Evolutionary conservation across 2,797 vertebrate species (phyloP).

Genomic region (Characodon lateralis): DNA sequence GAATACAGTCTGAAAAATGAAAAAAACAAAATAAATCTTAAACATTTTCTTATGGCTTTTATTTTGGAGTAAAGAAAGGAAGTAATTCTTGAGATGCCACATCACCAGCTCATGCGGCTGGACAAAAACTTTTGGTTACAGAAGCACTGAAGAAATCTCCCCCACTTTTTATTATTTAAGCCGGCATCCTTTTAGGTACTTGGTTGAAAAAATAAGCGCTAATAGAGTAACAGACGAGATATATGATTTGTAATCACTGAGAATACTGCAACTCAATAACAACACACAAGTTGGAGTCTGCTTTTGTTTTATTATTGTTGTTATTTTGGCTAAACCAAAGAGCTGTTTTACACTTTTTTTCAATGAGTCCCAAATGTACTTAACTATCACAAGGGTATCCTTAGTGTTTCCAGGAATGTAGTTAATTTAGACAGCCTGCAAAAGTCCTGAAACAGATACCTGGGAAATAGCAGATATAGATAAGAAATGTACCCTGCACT

Average conservation of each 20-base stretch:
- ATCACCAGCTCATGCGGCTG: background rate
- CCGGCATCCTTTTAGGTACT: background rate
- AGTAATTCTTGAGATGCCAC: background rate
- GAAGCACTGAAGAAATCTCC: background rate
- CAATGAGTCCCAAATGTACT: background rate
- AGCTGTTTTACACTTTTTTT: background rate
- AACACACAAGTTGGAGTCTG: background rate
- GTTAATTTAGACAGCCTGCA: background rate
- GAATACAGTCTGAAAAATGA: background rate
- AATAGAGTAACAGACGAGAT: too few species aligned
- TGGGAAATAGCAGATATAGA: too few species aligned
- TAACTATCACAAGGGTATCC: background rate
- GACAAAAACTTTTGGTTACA: background rate
- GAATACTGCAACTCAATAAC: background rate
- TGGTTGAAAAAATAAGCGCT: background rate
- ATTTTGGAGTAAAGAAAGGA: background rate
- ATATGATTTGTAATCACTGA: background rate
- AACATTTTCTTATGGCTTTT: background rate
- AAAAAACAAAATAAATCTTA: background rate
- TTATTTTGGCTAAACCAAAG: background rate
- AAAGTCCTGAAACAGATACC: background rate
- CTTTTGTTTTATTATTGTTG: background rate
- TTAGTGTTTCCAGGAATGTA: background rate
- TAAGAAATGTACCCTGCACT: background rate
- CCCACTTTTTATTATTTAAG: background rate